Evolutionary conservation across 2,113 vertebrate genomes (phyloP), one percentile per base, ranked within the genome.

Genomic region (Alethe castanea): DNA sequence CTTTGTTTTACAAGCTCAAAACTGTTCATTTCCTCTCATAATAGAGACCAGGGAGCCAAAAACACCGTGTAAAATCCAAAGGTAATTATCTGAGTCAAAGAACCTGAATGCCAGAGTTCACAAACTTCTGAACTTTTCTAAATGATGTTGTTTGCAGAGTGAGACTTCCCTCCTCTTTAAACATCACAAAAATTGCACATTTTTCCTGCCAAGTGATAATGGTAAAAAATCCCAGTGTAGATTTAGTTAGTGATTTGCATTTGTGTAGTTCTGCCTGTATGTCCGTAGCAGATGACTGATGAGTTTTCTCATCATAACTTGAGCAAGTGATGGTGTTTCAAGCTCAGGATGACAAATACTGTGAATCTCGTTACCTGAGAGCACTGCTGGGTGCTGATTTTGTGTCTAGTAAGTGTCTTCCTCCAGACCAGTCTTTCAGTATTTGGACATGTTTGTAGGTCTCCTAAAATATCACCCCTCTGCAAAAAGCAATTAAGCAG

Each of bases 1-100:
- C 96, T 97, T 97, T 97, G 95, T 96, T 97, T 97, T 95, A 89
- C 81, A 92, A 93, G 92, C 96, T 96, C 94, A 94, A 86, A 95
- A 97, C 88, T 95, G 95, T 93, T 94, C 93, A 95, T 95, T 94
- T 78, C 82, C 56, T 90, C 86, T 87, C 52, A 95, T 96, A 96
- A 92, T 93, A 90, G 88, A 96, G 88, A 94, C 79, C 57, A 45
- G 81, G 91, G 86, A 97, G 92, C 94, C 83, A 96, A 97, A 96
- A 97, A 73, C 88, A 89, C 90, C 5, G 1, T 95, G 86, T 81
- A 92, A 95, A 97, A 96, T 97, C 90, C 93, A 84, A 80, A 96
- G 91, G 95, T 96, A 97, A 96, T 97, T 97, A 95, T 95, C 76
- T 88, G 81, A 96, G 85, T 95, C 83, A 92, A 91, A 93, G 88